Evolutionary conservation across 2,888 invertebrate genomes (phyloP).

Genomic region (Psylliodes chrysocephalus): DNA sequence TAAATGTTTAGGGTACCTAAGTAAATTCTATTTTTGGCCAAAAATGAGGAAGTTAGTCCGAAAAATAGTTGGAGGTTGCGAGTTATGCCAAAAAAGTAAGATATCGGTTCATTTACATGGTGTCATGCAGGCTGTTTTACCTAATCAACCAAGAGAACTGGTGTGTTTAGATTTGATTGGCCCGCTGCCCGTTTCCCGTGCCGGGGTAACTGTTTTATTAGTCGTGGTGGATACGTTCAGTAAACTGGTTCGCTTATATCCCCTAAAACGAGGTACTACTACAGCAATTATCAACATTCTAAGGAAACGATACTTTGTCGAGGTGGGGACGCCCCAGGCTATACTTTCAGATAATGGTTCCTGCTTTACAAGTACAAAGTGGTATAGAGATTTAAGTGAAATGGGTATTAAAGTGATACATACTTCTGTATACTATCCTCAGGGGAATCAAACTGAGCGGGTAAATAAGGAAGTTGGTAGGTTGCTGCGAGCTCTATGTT

Average conservation of each 20-base stretch:
- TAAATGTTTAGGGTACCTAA: constrained; percentile 7
- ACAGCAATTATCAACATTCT: constrained; percentile 6
- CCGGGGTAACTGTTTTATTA: constrained; percentile 14
- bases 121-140: constrained; percentile 8
- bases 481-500: constrained; percentile 6
- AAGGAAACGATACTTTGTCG: not conserved
- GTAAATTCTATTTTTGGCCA: constrained; percentile 17
- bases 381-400: not conserved
- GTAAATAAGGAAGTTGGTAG: constrained; percentile 22
- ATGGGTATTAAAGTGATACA: not conserved
- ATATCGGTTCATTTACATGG: not conserved
- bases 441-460: constrained; percentile 25
- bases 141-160: not conserved
- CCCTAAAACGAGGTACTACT: constrained; percentile 11
- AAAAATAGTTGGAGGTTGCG: constrained; percentile 15
- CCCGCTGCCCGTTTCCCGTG: constrained; percentile 18
- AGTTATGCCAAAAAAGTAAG: constrained; percentile 24
- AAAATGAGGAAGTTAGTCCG: constrained; percentile 10
- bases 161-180: constrained; percentile 26
- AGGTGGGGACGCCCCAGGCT: not conserved
- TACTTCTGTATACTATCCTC: constrained; percentile 28
- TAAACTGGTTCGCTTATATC: constrained; percentile 15
- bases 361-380: constrained; percentile 9
- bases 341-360: constrained; percentile 12
- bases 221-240: constrained; percentile 23